These are phyloP conservation scores for Crambe crambe DNA, from an alignment of 37 sponge, comb jelly and placozoan species.

Conservation along the genomic window DNA sequence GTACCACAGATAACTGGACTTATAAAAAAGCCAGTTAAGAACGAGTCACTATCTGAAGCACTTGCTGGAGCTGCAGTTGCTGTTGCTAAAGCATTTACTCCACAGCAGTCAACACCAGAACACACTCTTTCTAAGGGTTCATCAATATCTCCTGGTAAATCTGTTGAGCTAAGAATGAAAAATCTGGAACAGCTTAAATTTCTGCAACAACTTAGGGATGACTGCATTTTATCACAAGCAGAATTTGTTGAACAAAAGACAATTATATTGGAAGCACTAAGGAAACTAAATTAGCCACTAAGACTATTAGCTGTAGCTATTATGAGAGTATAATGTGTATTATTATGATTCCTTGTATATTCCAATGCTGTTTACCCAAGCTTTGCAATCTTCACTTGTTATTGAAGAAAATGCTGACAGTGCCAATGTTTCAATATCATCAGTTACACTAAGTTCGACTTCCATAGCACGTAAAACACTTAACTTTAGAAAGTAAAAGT, in stretches of 20 bases:
- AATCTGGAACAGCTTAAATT: slow-evolving; percentile 10
- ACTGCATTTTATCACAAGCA: background rate
- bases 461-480: too few species aligned
- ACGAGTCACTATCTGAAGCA: background rate
- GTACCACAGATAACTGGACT: background rate
- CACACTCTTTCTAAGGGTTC: background rate
- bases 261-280: too few species aligned
- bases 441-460: background rate
- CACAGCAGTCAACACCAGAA: background rate
- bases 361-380: slow-evolving; percentile 3
- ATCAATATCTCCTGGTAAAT: background rate
- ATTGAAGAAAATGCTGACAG: background rate
- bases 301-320: too few species aligned
- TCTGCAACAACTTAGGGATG: slow-evolving; percentile 11
- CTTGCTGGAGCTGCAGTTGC: background rate
- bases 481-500: too few species aligned
- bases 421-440: slow-evolving; percentile 2
- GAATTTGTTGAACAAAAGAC: too few species aligned
- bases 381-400: slow-evolving; percentile 20
- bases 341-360: slow-evolving; percentile 18
- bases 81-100: too few species aligned
- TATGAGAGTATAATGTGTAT: too few species aligned
- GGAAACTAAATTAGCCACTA: too few species aligned
- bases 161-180: slow-evolving; percentile 11
- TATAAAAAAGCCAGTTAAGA: background rate